Evolutionary conservation across 37 sponge, comb jelly and placozoan genomes (phyloP).

Genomic region (Amphimedon queenslandica): DNA sequence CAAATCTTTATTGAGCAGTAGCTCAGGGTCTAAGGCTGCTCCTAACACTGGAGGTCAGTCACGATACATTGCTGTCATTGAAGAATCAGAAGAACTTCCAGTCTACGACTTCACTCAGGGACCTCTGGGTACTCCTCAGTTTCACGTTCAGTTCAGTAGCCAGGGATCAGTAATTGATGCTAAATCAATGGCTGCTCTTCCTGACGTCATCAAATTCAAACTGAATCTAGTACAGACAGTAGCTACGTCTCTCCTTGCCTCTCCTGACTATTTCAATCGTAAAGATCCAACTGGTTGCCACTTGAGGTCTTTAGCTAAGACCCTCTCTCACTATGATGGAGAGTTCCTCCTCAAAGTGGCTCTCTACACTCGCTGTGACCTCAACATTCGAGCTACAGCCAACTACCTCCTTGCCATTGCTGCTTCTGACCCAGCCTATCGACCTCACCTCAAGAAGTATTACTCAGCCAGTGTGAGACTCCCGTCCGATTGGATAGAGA

Average conservation of each 20-base stretch:
- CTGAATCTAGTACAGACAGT: conserved; percentile 78
- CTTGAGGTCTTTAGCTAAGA: conserved; percentile 40
- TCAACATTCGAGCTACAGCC: conserved; percentile 93
- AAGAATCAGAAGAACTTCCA: too few species aligned
- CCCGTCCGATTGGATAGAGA: conserved; percentile 99
- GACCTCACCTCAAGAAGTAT: conserved; percentile 93
- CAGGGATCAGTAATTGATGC: too few species aligned
- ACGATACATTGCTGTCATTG: too few species aligned
- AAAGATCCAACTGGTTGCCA: conserved; percentile 49
- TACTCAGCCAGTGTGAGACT: conserved; percentile 70
- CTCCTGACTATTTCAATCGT: conserved; percentile 71
- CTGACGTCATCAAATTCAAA: too few species aligned
- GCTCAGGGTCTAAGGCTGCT: too few species aligned
- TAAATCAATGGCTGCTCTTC: too few species aligned
- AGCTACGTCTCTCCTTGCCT: conserved; percentile 87
- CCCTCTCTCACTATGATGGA: conserved; percentile 72
- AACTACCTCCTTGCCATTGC: conserved; percentile 97
- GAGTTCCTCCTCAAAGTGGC: conserved; percentile 96
- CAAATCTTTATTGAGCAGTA: too few species aligned
- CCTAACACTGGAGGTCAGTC: too few species aligned
- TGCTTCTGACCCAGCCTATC: conserved; percentile 66
- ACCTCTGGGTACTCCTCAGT: too few species aligned
- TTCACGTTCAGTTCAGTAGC: too few species aligned
- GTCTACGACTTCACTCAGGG: too few species aligned
- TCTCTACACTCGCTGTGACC: conserved; percentile 83